Conservation (phyloP, 1,140 invertebrate species). For the Ephestia elutella region DNA sequence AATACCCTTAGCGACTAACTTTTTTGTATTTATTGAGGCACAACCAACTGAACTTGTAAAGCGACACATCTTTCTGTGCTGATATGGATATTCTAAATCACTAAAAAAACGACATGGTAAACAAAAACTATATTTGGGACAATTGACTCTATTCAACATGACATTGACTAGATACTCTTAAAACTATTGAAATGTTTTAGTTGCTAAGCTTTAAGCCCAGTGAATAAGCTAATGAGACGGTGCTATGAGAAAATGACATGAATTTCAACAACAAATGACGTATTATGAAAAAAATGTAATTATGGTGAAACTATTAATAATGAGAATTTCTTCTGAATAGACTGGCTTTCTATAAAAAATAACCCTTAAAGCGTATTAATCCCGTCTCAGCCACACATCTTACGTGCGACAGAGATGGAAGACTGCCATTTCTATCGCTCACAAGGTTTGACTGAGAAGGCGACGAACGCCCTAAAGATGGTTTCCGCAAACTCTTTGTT, state of each 20-base stretch:
- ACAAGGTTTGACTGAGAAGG: too few species aligned
- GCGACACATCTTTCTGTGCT: slow-evolving; percentile 36
- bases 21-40: slow-evolving; percentile 17
- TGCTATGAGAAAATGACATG: background rate
- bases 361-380: too few species aligned
- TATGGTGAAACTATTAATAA: background rate
- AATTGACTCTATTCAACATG: slow-evolving; percentile 18
- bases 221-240: background rate
- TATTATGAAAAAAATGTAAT: background rate
- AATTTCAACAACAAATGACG: background rate
- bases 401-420: too few species aligned
- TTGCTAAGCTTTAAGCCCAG: background rate
- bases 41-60: slow-evolving; percentile 33
- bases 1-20: background rate
- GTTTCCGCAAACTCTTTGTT: too few species aligned
- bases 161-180: slow-evolving; percentile 11
- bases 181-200: background rate
- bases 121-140: slow-evolving; percentile 34
- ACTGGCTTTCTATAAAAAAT: too few species aligned
- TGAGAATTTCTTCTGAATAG: too few species aligned
- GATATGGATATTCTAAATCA: slow-evolving; percentile 25
- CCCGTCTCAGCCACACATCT: too few species aligned
- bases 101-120: slow-evolving; percentile 33
- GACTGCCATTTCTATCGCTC: too few species aligned
- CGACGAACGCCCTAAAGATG: too few species aligned